These are phyloP conservation scores for Protobothrops flavoviridis DNA, from an alignment of 2,113 vertebrate genomes.

Conservation along the genomic window DNA sequence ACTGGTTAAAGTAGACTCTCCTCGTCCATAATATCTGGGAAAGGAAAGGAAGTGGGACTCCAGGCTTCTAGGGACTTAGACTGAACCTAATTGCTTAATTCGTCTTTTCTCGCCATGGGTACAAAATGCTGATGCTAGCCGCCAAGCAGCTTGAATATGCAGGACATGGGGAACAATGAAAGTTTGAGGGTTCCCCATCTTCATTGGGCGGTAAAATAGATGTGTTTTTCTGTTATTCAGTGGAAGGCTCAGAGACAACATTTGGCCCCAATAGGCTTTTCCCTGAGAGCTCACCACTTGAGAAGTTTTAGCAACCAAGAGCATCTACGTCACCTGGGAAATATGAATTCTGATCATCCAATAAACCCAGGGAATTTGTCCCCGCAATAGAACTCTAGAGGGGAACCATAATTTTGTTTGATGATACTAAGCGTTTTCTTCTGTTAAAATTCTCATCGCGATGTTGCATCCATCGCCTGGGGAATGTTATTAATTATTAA, in stretches of 20 bases:
- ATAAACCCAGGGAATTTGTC: not conserved
- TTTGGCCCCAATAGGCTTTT: not conserved
- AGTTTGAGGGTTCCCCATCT: not conserved
- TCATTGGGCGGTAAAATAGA: not conserved
- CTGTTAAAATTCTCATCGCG: not conserved
- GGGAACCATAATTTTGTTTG: not conserved
- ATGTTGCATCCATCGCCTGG: not conserved
- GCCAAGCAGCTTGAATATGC: not conserved
- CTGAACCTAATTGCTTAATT: not conserved
- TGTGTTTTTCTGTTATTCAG: not conserved
- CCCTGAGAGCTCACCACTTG: not conserved
- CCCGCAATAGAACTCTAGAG: not conserved
- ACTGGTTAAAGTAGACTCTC: no score
- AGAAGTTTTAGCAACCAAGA: not conserved
- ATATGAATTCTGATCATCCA: not conserved
- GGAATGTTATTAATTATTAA: not conserved
- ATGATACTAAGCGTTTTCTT: not conserved
- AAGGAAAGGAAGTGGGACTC: not conserved
- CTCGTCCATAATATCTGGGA: not conserved
- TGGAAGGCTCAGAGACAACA: not conserved
- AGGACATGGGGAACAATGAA: not conserved
- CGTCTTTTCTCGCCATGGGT: not conserved
- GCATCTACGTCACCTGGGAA: not conserved
- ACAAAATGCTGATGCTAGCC: not conserved
- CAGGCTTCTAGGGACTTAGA: not conserved